Conservation (phyloP, 2,113 vertebrate genomes). For the Sula dactylatra region DNA sequence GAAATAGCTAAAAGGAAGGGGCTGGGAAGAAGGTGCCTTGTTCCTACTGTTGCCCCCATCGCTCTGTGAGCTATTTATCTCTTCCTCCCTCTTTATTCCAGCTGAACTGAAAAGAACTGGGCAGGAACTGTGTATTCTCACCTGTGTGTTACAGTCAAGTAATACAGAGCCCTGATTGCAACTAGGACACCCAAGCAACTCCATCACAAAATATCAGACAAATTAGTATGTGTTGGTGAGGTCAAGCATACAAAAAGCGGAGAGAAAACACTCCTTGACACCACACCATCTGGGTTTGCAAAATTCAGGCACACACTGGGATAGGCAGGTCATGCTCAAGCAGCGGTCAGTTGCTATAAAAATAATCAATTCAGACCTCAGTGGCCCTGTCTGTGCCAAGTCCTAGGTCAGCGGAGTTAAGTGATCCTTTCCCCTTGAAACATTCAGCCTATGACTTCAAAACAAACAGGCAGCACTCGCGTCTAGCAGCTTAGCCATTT, state of each 20-base stretch:
- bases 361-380: not conserved
- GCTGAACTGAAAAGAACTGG: not conserved
- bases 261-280: not conserved
- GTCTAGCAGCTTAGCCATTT: not conserved
- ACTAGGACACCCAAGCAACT: not conserved
- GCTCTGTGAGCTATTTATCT: not conserved
- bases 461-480: not conserved
- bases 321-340: not conserved
- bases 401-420: not conserved
- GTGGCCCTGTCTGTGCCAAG: not conserved
- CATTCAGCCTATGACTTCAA: not conserved
- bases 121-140: not conserved
- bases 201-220: not conserved
- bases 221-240: not conserved
- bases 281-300: not conserved
- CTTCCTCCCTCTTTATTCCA: not conserved
- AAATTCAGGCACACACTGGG: not conserved
- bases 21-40: rapidly evolving
- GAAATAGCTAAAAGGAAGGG: not conserved
- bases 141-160: not conserved
- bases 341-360: not conserved
- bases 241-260: not conserved
- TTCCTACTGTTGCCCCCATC: not conserved
- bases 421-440: not conserved
- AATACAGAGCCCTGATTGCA: not conserved